Percentiles rank a stretch among this genome's conserved stretches.
These are phyloP conservation scores for Sebastes goodei DNA, from an alignment of 2,797 vertebrate genomes.

Conservation along the genomic window DNA sequence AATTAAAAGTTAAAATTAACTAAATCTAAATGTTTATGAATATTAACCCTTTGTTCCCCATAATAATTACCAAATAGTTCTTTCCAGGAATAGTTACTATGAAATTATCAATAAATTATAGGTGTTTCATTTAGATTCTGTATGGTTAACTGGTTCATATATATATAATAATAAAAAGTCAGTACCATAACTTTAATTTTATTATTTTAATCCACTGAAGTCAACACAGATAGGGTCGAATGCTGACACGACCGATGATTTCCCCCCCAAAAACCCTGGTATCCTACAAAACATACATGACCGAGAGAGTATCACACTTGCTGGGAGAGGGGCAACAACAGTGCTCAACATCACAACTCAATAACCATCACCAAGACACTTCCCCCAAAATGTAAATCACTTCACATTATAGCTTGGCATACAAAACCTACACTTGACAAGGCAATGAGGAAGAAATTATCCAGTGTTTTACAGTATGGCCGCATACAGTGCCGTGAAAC, in stretches of 20 bases:
- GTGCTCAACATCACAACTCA: conserved; percentile 70
- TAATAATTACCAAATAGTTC: background rate
- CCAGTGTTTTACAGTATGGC: conserved; percentile 33
- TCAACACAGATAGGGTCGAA: conserved; percentile 78
- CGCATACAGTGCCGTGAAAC: conserved; percentile 13
- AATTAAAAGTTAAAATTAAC: background rate
- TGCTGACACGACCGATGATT: conserved; percentile 68
- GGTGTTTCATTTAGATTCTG: background rate
- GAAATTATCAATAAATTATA: background rate
- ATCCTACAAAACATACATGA: conserved; percentile 78
- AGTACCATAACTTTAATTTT: conserved; percentile 28
- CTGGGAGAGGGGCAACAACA: conserved; percentile 68
- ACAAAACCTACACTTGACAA: conserved; percentile 71
- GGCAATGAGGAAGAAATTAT: conserved; percentile 64
- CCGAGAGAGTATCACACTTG: conserved; percentile 70
- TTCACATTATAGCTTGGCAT: conserved; percentile 73
- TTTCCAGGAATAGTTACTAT: background rate
- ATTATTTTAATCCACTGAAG: conserved; percentile 80
- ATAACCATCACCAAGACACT: conserved; percentile 62
- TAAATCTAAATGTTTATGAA: background rate
- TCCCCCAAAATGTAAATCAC: conserved; percentile 64
- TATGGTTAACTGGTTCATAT: background rate
- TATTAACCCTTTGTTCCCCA: background rate
- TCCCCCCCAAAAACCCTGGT: conserved; percentile 54
- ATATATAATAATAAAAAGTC: background rate